Evolutionary conservation across 2,888 invertebrate genomes (phyloP), one percentile per base, ranked within the genome.

Genomic region (Schizaphis graminum): DNA sequence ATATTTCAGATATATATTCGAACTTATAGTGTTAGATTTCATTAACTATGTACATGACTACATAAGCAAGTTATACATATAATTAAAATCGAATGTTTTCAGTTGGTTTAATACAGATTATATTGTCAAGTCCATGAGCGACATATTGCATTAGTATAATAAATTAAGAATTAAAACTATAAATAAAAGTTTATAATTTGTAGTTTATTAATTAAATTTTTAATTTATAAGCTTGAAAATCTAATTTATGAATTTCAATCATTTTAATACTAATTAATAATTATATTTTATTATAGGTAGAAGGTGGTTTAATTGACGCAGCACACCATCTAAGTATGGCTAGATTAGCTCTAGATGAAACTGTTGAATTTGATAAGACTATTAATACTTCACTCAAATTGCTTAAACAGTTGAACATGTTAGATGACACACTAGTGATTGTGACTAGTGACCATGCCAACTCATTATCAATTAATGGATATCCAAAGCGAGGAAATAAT

Each of bases 371-470:
- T 95, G 98, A 98, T 93, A 97, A 97, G 1, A 97, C 97, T 89
- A 96, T 98, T 95, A 97, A 98, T 95, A 96, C 96, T 10, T 97
- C 97, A 3, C 96, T 98, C 49, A 97, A 97, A 4, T 96, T 98
- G 56, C 96, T 97, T 94, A 97, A 97, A 21, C 97, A 97, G 24
- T 95, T 97, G 95, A 97, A 97, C 95, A 96, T 97, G 95, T 97
- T 97, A 67, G 97, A 97, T 95, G 96, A 96, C 93, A 96, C 96
- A 95, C 96, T 98, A 94, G 96, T 98, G 89, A 97, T 98, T 88
- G 97, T 98, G 94, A 98, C 98, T 1, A 97, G 98, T 28, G 98
- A 98, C 96, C 98, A 98, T 96, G 97, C 97, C 7, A 98, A 98
- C 95, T 97, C 97, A 47, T 96, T 98, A 96, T 97, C 98, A 57